Conservation (phyloP, 2,888 invertebrate genomes). For the Dermolepida albohirtum region DNA sequence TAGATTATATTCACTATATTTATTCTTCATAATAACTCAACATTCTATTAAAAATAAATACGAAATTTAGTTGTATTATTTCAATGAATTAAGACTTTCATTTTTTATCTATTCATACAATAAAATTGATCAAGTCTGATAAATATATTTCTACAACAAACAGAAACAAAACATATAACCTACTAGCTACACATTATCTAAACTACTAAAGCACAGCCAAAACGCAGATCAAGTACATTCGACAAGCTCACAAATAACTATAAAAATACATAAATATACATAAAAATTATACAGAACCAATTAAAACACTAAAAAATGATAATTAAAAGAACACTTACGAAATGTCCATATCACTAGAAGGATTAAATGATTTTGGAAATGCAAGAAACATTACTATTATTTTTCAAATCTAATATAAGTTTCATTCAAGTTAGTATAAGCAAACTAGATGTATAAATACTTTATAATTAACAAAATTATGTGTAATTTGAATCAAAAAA, state of each 20-base stretch:
- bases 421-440: too few relatives aligned
- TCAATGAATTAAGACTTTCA: background rate
- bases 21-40: slow-evolving; percentile 11
- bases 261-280: background rate
- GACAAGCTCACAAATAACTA: slow-evolving; percentile 13
- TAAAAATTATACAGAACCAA: slow-evolving; percentile 4
- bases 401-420: too few relatives aligned
- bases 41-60: slow-evolving; percentile 22
- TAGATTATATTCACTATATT: slow-evolving; percentile 21
- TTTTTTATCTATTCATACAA: background rate
- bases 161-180: slow-evolving; percentile 8
- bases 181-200: slow-evolving; percentile 15
- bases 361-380: slow-evolving; percentile 10
- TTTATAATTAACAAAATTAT: too few relatives aligned
- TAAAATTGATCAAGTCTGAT: slow-evolving; percentile 33
- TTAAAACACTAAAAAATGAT: background rate
- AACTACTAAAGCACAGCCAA: slow-evolving; percentile 22
- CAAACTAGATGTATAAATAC: too few relatives aligned
- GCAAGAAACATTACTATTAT: background rate
- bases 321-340: background rate
- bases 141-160: slow-evolving; percentile 37
- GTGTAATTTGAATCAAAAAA: too few relatives aligned
- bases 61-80: slow-evolving; percentile 12
- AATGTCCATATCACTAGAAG: slow-evolving; percentile 23
- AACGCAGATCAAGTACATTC: slow-evolving; percentile 12